phyloP scores from a whole-genome alignment of 2,888 invertebrate genomes.

The Clistopyga incitator region DNA sequence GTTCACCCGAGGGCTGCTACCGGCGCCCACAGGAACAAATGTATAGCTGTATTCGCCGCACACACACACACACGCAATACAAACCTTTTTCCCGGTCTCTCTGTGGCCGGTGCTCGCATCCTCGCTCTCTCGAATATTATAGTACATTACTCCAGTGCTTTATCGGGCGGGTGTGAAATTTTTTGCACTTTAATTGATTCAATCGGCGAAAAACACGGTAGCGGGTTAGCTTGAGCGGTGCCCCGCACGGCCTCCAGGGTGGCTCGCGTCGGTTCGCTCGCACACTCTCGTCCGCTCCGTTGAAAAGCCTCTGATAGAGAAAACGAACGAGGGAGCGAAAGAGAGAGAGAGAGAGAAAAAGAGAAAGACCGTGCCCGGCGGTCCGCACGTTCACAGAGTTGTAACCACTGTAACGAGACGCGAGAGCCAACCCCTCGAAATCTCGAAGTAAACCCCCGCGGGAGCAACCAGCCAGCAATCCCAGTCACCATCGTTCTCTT shows the following conservation, averaged over 20 bases:
- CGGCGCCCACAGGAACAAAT: not conserved
- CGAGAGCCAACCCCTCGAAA: constrained; percentile 81
- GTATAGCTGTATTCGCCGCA: not conserved
- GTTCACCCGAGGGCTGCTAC: not conserved
- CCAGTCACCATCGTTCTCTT: constrained; percentile 30
- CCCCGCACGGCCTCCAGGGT: constrained; percentile 36
- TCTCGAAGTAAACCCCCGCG: constrained; percentile 71
- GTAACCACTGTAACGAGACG: constrained; percentile 83
- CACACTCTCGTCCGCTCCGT: constrained; percentile 58
- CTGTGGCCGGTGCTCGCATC: constrained; percentile 11
- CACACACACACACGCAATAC: not conserved
- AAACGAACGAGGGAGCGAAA: not conserved
- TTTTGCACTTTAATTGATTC: constrained; percentile 83
- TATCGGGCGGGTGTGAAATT: constrained; percentile 59
- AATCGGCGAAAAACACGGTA: constrained; percentile 84
- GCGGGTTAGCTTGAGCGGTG: constrained; percentile 63
- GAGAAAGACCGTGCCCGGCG: not conserved
- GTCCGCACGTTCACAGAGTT: constrained; percentile 42
- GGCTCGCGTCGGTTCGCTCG: constrained; percentile 44
- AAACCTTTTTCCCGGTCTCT: constrained; percentile 15
- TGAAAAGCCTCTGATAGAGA: constrained; percentile 7
- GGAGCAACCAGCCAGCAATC: constrained; percentile 41
- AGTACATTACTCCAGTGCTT: constrained; percentile 57
- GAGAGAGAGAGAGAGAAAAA: not conserved
- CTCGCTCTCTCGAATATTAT: constrained; percentile 38